Conservation (phyloP, 2,113 vertebrate genomes). For the Eptesicus fuscus region DNA sequence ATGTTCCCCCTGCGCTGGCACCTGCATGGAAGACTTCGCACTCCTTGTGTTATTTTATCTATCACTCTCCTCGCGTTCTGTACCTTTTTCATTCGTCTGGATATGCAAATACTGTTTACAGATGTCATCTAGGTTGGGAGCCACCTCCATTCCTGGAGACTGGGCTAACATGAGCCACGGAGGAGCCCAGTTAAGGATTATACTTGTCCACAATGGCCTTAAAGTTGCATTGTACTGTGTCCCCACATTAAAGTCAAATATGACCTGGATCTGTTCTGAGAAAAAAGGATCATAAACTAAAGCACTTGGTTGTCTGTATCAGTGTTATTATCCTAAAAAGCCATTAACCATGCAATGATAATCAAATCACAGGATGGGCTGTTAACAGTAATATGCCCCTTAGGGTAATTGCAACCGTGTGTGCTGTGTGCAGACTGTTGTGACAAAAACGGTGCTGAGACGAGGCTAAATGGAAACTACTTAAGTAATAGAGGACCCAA, state of each 20-base stretch:
- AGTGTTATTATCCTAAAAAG: slow-evolving; percentile 61
- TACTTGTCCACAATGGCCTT: not conserved
- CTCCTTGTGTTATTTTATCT: not conserved
- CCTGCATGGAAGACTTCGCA: not conserved
- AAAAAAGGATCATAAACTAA: slow-evolving; percentile 52
- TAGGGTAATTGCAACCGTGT: slow-evolving; percentile 5
- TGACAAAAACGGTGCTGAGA: slow-evolving; percentile 9
- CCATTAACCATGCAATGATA: slow-evolving; percentile 61
- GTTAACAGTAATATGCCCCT: slow-evolving; percentile 48
- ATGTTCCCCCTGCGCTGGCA: not conserved
- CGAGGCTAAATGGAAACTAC: not conserved
- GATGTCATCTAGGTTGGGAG: not conserved
- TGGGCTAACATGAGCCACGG: not conserved
- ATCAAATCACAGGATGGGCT: slow-evolving; percentile 55
- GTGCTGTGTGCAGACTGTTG: not conserved
- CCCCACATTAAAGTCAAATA: slow-evolving; percentile 16
- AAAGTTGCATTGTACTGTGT: not conserved
- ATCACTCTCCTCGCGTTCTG: not conserved
- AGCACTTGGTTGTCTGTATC: slow-evolving; percentile 55
- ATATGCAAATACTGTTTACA: not conserved
- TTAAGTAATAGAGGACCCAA: not conserved
- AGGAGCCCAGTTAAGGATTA: not conserved
- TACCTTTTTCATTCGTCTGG: not conserved
- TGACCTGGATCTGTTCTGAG: slow-evolving; percentile 13
- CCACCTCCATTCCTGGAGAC: not conserved